Base-by-base conservation (phyloP, 2,888 invertebrate genomes). In the Thera britannica region DNA sequence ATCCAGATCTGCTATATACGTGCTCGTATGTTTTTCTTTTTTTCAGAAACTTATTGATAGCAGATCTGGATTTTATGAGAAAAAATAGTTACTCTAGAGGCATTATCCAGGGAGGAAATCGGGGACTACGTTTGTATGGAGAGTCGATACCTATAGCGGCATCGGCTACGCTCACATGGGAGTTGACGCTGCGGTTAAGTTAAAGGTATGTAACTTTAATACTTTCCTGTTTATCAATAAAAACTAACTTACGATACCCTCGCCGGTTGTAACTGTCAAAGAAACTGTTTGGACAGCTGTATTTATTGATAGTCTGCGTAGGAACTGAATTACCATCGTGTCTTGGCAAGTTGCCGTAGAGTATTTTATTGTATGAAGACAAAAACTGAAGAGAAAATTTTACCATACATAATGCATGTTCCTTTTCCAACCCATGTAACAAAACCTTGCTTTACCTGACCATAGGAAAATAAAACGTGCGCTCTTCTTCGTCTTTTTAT, bases 221-320 rank as follows among this genome's bases (percentile, higher is more conserved):
- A 55, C 41, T 54, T 58, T 49, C n/a, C 41, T n/a, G 46, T 46
- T 57, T 44, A n/a, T 41, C 51, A 49, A 49, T 59, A 59, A 59
- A 56, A 61, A 34, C 35, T 34, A 51, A 57, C 41, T 35, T 34
- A 61, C 41, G 51, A 44, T 41, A 69, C 59, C 58, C 61, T 72
- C 71, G 64, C 60, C 52, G 72, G 63, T 71, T 58, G 71, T 55
- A 59, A 68, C 68, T 67, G 60, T 65, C 63, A 51, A 48, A 55
- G 58, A 69, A 71, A 69, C 56, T 73, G 72, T 81, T 78, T 77
- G 67, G 23, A 73, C 80, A 82, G 75, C 77, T 80, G 82, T 73
- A 67, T 75, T 75, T 72, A 74, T 69, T 58, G 54, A 70, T 62
- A 61, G 69, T 58, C 63, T 64, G 65, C 73, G 68, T 51, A 59